These are phyloP conservation scores for Teleogryllus occipitalis DNA, from an alignment of 1,140 invertebrate species.

Conservation along the genomic window DNA sequence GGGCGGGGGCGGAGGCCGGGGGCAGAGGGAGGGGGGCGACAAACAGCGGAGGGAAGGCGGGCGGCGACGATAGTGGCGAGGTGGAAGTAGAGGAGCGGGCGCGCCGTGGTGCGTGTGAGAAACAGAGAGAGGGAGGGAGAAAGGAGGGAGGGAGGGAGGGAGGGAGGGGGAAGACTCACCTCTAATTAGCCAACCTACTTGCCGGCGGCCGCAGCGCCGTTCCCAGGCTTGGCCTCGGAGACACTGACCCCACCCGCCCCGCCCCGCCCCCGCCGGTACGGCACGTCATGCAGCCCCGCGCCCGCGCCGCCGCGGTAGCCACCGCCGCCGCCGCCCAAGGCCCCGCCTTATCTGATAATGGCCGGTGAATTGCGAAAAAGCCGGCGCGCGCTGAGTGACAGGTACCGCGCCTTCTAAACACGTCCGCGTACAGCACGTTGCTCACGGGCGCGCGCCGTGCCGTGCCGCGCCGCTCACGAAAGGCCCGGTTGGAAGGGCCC, in stretches of 20 bases:
- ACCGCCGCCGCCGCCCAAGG: neutral
- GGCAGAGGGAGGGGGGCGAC: neutral
- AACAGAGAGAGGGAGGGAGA: neutral
- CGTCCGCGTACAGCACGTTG: too few species aligned
- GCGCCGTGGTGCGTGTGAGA: too few species aligned
- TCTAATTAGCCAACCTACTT: slow-evolving; percentile 4
- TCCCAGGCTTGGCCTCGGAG: neutral
- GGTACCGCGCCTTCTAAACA: too few species aligned
- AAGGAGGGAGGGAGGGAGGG: neutral
- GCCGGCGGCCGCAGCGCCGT: neutral
- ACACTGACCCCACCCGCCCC: neutral
- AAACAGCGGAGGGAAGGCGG: too few species aligned
- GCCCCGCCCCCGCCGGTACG: too few species aligned
- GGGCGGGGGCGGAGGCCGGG: neutral
- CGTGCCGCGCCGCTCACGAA: too few species aligned
- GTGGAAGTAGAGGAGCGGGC: neutral
- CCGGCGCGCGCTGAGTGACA: neutral
- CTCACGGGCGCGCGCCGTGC: too few species aligned
- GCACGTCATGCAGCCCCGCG: too few species aligned
- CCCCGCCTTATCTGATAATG: neutral
- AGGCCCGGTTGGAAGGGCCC: too few species aligned
- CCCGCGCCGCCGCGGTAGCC: neutral
- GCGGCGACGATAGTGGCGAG: neutral
- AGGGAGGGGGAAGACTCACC: neutral
- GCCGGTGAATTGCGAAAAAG: neutral